A percentile compares a stretch with the other conserved stretches of the same genome.
phyloP scores from a whole-genome alignment of 2,113 vertebrate genomes.

The Leptosomus discolor region DNA sequence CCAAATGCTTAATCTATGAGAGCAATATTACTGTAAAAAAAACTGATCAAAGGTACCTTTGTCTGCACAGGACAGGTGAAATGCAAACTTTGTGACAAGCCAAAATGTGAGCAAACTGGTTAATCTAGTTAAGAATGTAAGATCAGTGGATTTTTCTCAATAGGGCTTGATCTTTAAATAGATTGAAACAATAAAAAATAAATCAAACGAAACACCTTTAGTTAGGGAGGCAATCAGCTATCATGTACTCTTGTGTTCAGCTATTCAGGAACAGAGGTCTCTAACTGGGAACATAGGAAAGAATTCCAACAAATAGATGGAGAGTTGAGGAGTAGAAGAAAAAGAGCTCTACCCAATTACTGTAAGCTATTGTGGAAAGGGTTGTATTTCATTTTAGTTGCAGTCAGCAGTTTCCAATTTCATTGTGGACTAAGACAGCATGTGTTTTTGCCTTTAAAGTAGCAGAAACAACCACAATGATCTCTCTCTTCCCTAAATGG shows the following conservation, averaged over 20 bases:
- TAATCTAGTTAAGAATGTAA: slow-evolving; percentile 79
- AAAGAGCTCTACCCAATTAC: not conserved
- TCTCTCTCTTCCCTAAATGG: not conserved
- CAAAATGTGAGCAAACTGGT: slow-evolving; percentile 64
- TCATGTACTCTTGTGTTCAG: not conserved
- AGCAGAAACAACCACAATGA: not conserved
- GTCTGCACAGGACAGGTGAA: slow-evolving; percentile 79
- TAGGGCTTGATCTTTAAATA: not conserved
- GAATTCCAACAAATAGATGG: not conserved
- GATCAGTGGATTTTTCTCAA: slow-evolving; percentile 73
- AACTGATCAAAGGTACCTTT: slow-evolving; percentile 66
- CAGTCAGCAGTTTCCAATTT: not conserved
- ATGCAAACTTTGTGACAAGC: slow-evolving; percentile 73
- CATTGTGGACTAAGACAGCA: not conserved
- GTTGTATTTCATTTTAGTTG: not conserved
- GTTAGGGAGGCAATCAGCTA: not conserved
- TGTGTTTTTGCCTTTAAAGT: not conserved
- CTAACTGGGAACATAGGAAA: not conserved
- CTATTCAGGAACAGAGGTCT: not conserved
- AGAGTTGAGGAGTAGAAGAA: not conserved
- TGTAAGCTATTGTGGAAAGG: not conserved
- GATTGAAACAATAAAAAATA: not conserved
- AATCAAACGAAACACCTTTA: not conserved
- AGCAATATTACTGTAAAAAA: slow-evolving; percentile 56
- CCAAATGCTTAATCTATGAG: slow-evolving; percentile 67